These are phyloP conservation scores for Pleuronectes platessa DNA, from an alignment of 2,113 vertebrate species.

Conservation along the genomic window DNA sequence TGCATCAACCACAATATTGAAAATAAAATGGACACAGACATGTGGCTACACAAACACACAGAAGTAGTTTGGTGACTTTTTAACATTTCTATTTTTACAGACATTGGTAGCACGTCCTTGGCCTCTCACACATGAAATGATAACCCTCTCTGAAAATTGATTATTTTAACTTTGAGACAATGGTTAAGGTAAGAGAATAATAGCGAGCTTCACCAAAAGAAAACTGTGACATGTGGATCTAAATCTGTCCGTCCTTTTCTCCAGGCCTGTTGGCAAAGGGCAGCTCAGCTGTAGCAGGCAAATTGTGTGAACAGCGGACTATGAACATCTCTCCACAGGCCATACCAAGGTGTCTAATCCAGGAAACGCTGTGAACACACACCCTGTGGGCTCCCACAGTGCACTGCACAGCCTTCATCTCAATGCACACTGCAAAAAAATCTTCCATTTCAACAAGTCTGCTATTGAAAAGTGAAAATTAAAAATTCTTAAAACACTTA, in stretches of 20 bases:
- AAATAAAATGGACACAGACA: neutral
- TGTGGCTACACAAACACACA: neutral
- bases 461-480: constrained; percentile 1
- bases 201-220: constrained; percentile 35
- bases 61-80: neutral
- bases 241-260: constrained; percentile 75
- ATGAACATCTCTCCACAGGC: constrained; percentile 80
- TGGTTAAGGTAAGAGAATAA: constrained; percentile 11
- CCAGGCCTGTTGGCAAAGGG: constrained; percentile 78
- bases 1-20: neutral
- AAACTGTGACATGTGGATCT: constrained; percentile 68
- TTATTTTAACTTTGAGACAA: constrained; percentile 12
- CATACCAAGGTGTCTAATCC: constrained; percentile 80
- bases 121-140: constrained; percentile 30
- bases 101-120: neutral
- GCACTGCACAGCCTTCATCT: constrained; percentile 48
- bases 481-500: neutral
- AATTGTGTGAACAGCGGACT: constrained; percentile 79
- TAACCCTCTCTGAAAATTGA: constrained; percentile 10
- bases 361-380: constrained; percentile 80
- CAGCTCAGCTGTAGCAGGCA: constrained; percentile 79
- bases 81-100: neutral
- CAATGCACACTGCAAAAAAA: constrained; percentile 22
- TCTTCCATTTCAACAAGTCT: constrained; percentile 21
- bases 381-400: constrained; percentile 73